phyloP scores from a whole-genome alignment of 2,113 vertebrate genomes.

The Nibea coibor region DNA sequence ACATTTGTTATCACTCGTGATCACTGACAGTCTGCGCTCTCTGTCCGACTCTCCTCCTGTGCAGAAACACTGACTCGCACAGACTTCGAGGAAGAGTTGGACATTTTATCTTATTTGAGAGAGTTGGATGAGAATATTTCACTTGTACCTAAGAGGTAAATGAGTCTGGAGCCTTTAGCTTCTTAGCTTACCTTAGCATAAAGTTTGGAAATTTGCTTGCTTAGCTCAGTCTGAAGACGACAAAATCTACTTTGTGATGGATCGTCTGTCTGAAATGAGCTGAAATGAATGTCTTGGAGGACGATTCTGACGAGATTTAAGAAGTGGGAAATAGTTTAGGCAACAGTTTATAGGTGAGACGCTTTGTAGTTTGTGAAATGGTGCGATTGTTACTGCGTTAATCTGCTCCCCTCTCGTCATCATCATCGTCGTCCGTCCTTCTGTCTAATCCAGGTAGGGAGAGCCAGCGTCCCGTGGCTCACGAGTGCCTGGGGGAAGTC shows the following conservation, averaged over 20 bases:
- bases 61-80: neutral
- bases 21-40: neutral
- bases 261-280: neutral
- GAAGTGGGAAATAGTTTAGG: too few relatives aligned
- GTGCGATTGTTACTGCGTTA: too few relatives aligned
- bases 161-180: too few relatives aligned
- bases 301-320: too few relatives aligned
- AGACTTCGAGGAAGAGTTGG: neutral
- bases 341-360: neutral
- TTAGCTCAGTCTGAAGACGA: neutral
- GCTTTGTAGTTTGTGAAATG: neutral
- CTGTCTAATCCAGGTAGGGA: constrained; percentile 85
- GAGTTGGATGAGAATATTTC: neutral
- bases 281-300: neutral
- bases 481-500: constrained; percentile 93
- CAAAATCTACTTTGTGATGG: neutral
- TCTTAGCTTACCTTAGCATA: too few relatives aligned
- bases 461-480: constrained; percentile 87
- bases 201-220: neutral
- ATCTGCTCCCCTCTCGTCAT: neutral
- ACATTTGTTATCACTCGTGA: neutral
- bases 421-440: neutral
- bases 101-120: neutral
- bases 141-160: too few relatives aligned
- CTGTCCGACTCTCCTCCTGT: neutral